Percentiles rank a stretch among this genome's conserved stretches.
phyloP scores from a whole-genome alignment of 2,797 vertebrate genomes.

The Danio tinwini region DNA sequence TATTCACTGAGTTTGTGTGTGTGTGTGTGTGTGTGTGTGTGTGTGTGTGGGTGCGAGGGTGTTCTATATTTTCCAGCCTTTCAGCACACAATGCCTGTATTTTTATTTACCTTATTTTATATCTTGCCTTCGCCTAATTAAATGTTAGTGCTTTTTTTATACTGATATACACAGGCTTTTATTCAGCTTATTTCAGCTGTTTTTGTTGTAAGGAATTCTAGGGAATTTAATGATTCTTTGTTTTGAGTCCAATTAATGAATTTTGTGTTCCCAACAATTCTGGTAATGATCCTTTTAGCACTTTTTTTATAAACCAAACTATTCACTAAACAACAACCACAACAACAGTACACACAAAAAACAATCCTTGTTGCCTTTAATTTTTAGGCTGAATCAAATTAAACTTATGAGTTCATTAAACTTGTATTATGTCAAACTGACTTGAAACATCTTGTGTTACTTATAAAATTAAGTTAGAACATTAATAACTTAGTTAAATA shows the following conservation, averaged over 20 bases:
- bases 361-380: no score
- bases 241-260: background rate
- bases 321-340: background rate
- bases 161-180: background rate
- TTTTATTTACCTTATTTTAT: background rate
- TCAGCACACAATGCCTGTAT: slow-evolving; percentile 23
- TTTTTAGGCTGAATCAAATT: no score
- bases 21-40: slow-evolving; percentile 28
- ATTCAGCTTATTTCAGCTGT: background rate
- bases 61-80: slow-evolving; percentile 27
- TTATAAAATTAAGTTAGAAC: no score
- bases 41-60: no score
- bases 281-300: background rate
- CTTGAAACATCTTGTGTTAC: no score
- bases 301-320: background rate
- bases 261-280: background rate
- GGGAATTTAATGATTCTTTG: background rate
- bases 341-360: no score
- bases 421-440: no score
- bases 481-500: no score
- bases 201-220: slow-evolving; percentile 1
- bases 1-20: slow-evolving; percentile 36
- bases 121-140: background rate
- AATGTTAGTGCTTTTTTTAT: background rate
- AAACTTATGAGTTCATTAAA: no score